These are phyloP conservation scores for Archilochus colubris DNA, from an alignment of 2,113 vertebrate species.

Conservation along the genomic window DNA sequence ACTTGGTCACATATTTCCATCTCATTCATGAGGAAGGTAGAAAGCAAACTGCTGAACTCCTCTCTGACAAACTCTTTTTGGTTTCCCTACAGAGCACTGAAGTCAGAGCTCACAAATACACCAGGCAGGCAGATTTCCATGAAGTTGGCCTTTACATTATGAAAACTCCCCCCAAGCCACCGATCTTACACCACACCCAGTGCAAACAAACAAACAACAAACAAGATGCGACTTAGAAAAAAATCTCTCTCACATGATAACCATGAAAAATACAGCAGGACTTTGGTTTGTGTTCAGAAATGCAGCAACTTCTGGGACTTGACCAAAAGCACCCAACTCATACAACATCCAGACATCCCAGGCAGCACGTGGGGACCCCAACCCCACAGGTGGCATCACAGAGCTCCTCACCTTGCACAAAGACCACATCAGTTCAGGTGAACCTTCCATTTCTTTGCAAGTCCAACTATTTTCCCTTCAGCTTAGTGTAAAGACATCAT, in stretches of 20 bases:
- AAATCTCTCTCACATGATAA: not conserved
- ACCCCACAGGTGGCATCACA: not conserved
- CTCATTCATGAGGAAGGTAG: not conserved
- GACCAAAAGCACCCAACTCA: not conserved
- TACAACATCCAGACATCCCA: fast-evolving
- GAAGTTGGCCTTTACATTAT: not conserved
- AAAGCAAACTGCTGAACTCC: not conserved
- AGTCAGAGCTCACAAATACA: not conserved
- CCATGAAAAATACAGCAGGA: not conserved
- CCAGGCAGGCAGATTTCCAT: not conserved
- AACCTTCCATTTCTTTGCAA: not conserved
- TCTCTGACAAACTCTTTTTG: not conserved
- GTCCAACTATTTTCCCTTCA: not conserved
- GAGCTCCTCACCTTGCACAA: not conserved
- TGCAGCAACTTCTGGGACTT: not conserved
- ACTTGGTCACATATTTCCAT: not conserved
- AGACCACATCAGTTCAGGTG: not conserved
- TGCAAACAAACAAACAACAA: too few relatives aligned
- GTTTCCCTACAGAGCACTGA: fast-evolving
- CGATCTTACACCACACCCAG: too few relatives aligned
- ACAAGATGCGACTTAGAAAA: not conserved
- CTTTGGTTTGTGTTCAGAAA: not conserved
- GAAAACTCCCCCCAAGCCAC: too few relatives aligned
- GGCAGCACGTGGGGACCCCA: not conserved
- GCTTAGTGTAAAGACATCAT: not conserved